Evolutionary conservation across 1,140 invertebrate species (phyloP).

Genomic region (Goniozus legneri): DNA sequence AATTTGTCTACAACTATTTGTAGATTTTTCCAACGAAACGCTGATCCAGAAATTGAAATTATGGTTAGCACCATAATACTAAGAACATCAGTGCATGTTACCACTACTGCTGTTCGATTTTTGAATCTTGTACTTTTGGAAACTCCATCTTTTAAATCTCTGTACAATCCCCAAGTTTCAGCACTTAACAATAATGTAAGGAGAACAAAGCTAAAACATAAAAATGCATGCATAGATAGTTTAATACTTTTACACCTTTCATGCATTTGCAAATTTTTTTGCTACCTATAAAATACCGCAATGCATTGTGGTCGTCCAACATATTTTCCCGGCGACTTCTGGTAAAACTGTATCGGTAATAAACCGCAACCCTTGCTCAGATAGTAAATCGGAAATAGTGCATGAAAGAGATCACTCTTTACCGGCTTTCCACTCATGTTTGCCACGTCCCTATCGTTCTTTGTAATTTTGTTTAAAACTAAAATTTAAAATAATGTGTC

Average conservation of each 20-base stretch:
- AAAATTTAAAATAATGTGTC: no score
- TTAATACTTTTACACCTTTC: neutral
- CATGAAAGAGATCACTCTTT: slow-evolving; percentile 34
- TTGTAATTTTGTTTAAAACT: no score
- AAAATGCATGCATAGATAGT: neutral
- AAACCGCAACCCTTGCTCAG: slow-evolving; percentile 38
- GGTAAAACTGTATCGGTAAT: slow-evolving; percentile 32
- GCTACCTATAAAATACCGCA: slow-evolving; percentile 38
- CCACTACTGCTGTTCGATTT: slow-evolving; percentile 39
- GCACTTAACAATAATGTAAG: slow-evolving; percentile 21
- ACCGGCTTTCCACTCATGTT: slow-evolving; percentile 11
- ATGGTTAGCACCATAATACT: slow-evolving; percentile 34
- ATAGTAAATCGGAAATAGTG: slow-evolving; percentile 38
- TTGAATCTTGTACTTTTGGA: slow-evolving; percentile 45
- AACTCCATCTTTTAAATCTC: slow-evolving; percentile 47
- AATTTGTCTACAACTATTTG: slow-evolving; percentile 35
- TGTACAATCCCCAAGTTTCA: slow-evolving; percentile 41
- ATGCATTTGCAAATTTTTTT: neutral
- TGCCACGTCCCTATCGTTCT: slow-evolving; percentile 4
- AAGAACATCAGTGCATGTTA: slow-evolving; percentile 41
- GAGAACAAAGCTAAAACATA: slow-evolving; percentile 22
- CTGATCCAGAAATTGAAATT: slow-evolving; percentile 29
- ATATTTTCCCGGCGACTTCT: slow-evolving; percentile 21
- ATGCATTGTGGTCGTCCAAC: slow-evolving; percentile 19
- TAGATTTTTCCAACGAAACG: slow-evolving; percentile 38